Percentiles rank a stretch among this genome's conserved stretches.
Conservation (phyloP, 2,888 invertebrate species). For the Megamerina dolium region DNA sequence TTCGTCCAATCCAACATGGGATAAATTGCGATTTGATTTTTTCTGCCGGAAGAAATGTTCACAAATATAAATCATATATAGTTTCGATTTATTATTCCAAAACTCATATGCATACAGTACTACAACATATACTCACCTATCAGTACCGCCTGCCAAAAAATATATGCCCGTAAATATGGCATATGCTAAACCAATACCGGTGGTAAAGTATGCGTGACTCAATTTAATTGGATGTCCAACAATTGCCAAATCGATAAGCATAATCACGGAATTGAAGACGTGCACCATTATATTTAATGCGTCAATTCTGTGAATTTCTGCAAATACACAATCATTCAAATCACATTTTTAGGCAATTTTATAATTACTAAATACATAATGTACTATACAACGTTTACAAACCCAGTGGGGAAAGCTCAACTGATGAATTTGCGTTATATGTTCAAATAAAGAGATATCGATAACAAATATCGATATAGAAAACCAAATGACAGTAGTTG, state of each 20-base stretch:
- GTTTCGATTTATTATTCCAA: too few species aligned
- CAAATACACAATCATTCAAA: conserved; percentile 11
- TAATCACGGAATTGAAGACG: conserved; percentile 63
- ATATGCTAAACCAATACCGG: conserved; percentile 60
- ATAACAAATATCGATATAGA: too few species aligned
- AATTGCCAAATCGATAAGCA: conserved; percentile 63
- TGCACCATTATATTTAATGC: conserved; percentile 50
- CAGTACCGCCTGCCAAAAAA: conserved; percentile 64
- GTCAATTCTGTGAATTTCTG: conserved; percentile 48
- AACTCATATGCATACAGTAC: not conserved
- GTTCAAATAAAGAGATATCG: too few species aligned
- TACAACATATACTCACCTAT: conserved; percentile 52
- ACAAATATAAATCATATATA: too few species aligned
- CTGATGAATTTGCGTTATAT: too few species aligned
- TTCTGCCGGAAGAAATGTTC: conserved; percentile 50
- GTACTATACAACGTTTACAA: too few species aligned
- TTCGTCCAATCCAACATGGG: conserved; percentile 70
- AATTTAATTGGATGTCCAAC: conserved; percentile 65
- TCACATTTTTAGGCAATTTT: too few species aligned
- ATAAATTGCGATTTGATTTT: conserved; percentile 63
- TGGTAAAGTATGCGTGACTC: conserved; percentile 54
- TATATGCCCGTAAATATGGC: conserved; percentile 65
- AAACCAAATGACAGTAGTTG: not conserved
- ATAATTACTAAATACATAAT: too few species aligned
- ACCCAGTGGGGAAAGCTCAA: too few species aligned